phyloP scores from a whole-genome alignment of 2,888 invertebrate species.

The Lordiphosa fenestrarum region DNA sequence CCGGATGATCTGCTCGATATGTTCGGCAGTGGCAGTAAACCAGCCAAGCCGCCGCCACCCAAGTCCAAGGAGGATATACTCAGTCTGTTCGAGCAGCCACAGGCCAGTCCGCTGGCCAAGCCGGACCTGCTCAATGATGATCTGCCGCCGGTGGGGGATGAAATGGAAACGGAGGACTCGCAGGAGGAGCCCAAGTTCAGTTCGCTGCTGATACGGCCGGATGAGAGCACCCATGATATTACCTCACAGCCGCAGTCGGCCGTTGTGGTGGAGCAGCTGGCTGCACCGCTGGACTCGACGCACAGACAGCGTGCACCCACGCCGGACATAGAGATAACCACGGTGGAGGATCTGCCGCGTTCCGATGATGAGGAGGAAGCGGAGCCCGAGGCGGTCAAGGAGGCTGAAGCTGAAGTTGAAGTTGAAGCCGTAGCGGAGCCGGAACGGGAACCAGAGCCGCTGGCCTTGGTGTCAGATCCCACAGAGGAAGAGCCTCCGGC shows the following conservation, averaged over 20 bases:
- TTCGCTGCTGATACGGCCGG: slow-evolving; percentile 77
- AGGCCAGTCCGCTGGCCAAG: slow-evolving; percentile 77
- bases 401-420: slow-evolving; percentile 25
- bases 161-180: slow-evolving; percentile 22
- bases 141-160: slow-evolving; percentile 64
- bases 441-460: slow-evolving; percentile 16
- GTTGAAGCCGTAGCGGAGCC: slow-evolving; percentile 5
- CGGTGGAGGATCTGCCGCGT: slow-evolving; percentile 79
- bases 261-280: slow-evolving; percentile 52
- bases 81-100: slow-evolving; percentile 81
- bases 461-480: slow-evolving; percentile 63
- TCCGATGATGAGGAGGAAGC: slow-evolving; percentile 79
- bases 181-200: slow-evolving; percentile 73
- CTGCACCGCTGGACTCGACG: slow-evolving; percentile 64
- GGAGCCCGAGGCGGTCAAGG: slow-evolving; percentile 25
- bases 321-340: slow-evolving; percentile 80
- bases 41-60: slow-evolving; percentile 81
- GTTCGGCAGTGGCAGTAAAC: slow-evolving; percentile 80
- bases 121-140: slow-evolving; percentile 84
- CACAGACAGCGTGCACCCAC: slow-evolving; percentile 77
- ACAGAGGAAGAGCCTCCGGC: slow-evolving; percentile 68
- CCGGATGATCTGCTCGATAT: slow-evolving; percentile 83
- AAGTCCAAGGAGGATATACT: slow-evolving; percentile 84
- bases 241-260: slow-evolving; percentile 79
- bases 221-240: slow-evolving; percentile 78